Base-by-base conservation (phyloP, 1,140 invertebrate genomes). In the Physella acuta region DNA sequence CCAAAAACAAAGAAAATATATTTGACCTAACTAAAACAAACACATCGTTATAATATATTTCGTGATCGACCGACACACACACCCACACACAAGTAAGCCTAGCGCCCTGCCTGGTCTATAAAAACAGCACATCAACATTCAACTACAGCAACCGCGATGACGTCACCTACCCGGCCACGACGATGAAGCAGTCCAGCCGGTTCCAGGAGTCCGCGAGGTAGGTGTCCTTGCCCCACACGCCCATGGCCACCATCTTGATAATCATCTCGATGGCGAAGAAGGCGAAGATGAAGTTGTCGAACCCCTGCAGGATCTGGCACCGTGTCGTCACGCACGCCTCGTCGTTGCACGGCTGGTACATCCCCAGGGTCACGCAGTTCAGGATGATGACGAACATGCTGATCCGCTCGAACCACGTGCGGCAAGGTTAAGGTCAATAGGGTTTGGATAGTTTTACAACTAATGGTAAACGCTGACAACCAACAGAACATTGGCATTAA, bases 241-340 rank as follows among this genome's bases (percentile, higher is more conserved):
- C 97, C 95, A 99, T 98, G 20, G 97, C 97, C 26, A 96, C 90
- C 90, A 99, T 96, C 88, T 99, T 99, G 82, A 99, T 93, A 62
- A 92, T 89, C 97, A 88, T 87, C 80, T 88, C 87, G n/a, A 86
- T 81, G 16, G 95, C 90, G 87, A 99, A 99, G 88, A 99, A 99
- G 66, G 90, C 92, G 86, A 99, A 99, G 85, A 99, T 99, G 77
- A 96, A 92, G 86, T 99, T 94, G 83, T 99, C 97, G 84, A 98
- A 95, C 78, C 93, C 93, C 90, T 95, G 93, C 79, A 98, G 88
- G 84, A 98, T 92, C 85, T 92, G 92, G 87, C 97, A 99, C 79
- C 96, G 89, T 83, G 92, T 93, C 64, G 93, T 93, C 60, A 90
- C 86, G 82, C 97, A 99, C 30, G 82, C 75, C 73, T 92, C 89